Evolutionary conservation across 2,888 invertebrate species (phyloP), one percentile per base, ranked within the genome.

Genomic region (Scaptodrosophila latifasciaeformis): DNA sequence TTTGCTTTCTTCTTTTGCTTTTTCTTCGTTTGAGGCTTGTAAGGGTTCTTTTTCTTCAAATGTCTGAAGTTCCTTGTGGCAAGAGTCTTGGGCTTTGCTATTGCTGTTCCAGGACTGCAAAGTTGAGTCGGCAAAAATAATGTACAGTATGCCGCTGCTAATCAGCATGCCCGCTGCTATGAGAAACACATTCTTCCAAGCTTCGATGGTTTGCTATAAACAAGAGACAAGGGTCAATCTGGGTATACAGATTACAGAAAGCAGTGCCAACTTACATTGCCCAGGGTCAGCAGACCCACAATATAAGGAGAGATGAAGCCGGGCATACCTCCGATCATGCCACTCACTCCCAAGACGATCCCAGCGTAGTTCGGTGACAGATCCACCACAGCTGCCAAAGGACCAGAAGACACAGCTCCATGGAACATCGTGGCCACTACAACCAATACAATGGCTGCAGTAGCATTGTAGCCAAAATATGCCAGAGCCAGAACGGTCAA

Each of bases 381-480:
- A 67, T 92, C 92, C 6, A 92, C 91, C 52, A 91, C 88, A 48
- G 89, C 90, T 2, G 92, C 90, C 27, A 92, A 84, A 1, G 91
- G 90, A 0, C 92, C 92, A 0, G 91, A 89, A 0, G 91, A 90
- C 1, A 91, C 89, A 0, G 91, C 90, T 0, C 92, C 92, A 72
- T 91, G 90, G 5, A 90, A 86, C 34, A 89, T 89, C 1, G 90
- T 89, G 0, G 92, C 91, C n/a, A 89, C 62, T 30, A 90, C 89
- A 59, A 92, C 85, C 62, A 91, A 88, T 2, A 89, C 74, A 39
- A 91, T 88, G 0, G 91, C 91, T 2, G 88, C 85, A 1, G 83
- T 85, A 2, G 89, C 87, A 71, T 91, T 87, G 70, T 92, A 91
- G 0, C 91, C 92, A 27, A 90, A 90, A 66, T 88, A 90, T 0